Evolutionary conservation across 1,140 invertebrate genomes (phyloP), one percentile per base, ranked within the genome.

Genomic region (Drosophila ficusphila): DNA sequence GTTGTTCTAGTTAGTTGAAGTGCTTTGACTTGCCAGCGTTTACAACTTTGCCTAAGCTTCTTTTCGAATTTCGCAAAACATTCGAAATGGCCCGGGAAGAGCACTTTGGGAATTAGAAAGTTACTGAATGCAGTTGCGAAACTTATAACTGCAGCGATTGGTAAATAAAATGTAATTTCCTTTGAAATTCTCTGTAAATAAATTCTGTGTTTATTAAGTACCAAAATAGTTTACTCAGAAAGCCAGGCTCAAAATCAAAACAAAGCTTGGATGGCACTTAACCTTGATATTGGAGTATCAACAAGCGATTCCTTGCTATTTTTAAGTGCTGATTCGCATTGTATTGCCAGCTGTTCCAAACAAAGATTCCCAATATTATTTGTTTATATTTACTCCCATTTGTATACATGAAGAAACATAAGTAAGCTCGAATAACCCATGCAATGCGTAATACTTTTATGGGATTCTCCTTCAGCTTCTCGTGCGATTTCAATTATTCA

Each of bases 31-130:
- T 61, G 67, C 44, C 54, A 44, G 21, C 69, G 34, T 51, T 72
- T 73, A 73, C 68, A 73, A 73, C 69, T 73, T 72, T 73, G 70
- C 61, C 47, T 73, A 73, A 73, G 69, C 69, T 31, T 44, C 68
- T 73, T 67, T 67, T 21, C 29, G 48, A 41, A 67, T 51, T 49
- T 53, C 2, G 62, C 39, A 69, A 65, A 65, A 21, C 47, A 64
- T 42, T 52, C 12, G 19, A 42, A 52, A 64, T 47, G 60, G 16
- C 29, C 54, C 34, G 16, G 54, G 21, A 41, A 27, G 61, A 67
- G 60, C 61, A 52, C 62, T 67, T 51, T 6, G 12, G 60, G 25
- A 67, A 67, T 67, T 67, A 36, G 21, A 67, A 67, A 67, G 44
- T 67, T 67, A 6, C 46, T 44, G 39, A 64, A 44, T 46, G 60